phyloP scores from a whole-genome alignment of 2,888 invertebrate species.

The Campoplex capitator region DNA sequence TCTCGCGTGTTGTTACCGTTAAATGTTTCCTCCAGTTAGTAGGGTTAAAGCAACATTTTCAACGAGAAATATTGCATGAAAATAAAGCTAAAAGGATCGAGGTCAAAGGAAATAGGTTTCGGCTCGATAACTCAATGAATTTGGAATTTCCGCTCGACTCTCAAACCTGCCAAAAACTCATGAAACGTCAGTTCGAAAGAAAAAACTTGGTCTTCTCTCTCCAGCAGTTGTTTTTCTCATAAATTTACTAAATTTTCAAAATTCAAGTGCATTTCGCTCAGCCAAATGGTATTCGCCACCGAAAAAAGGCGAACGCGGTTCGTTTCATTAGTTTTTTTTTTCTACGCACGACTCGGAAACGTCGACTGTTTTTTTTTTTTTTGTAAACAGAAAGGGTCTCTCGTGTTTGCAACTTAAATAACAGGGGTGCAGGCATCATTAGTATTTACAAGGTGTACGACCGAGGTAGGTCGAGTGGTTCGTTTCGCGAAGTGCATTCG shows the following conservation, averaged over 20 bases:
- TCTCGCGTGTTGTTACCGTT: conserved; percentile 21
- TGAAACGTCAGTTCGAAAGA: background rate
- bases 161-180: background rate
- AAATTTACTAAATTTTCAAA: background rate
- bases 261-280: background rate
- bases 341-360: background rate
- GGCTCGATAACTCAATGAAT: conserved; percentile 27
- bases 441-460: conserved; percentile 59
- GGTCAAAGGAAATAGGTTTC: background rate
- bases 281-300: background rate
- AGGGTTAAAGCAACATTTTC: conserved; percentile 32
- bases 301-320: background rate
- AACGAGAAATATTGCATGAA: conserved; percentile 18
- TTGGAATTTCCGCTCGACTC: background rate
- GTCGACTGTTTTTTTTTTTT: background rate
- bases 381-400: background rate
- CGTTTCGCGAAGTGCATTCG: conserved; percentile 26
- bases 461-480: conserved; percentile 60
- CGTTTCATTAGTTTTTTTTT: background rate
- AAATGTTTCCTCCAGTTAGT: conserved; percentile 31
- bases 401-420: conserved; percentile 53
- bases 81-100: background rate
- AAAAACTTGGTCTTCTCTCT: background rate
- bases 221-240: background rate
- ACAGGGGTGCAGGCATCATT: conserved; percentile 49